These are phyloP conservation scores for Bos indicus DNA, from an alignment of 2,113 vertebrate genomes.

Conservation along the genomic window DNA sequence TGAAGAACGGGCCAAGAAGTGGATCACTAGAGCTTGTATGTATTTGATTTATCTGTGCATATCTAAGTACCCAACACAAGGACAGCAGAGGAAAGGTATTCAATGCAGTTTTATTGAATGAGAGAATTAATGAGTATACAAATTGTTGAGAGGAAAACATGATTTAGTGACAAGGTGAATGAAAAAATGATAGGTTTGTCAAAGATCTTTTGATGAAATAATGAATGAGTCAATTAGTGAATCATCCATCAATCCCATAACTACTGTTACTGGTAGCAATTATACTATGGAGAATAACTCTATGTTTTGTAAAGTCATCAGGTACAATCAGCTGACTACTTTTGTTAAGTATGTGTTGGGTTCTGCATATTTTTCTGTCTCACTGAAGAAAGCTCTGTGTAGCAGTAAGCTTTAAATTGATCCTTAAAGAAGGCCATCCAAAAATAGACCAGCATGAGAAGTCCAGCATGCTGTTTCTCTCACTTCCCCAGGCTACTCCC, in stretches of 20 bases:
- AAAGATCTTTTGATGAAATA: neutral
- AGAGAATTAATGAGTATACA: neutral
- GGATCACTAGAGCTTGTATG: neutral
- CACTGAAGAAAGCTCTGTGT: constrained; percentile 31
- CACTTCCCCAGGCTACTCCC: constrained; percentile 27
- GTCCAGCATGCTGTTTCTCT: neutral
- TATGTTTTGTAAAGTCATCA: neutral
- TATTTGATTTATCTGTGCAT: neutral
- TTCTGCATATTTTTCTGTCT: constrained; percentile 33
- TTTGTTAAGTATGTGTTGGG: neutral
- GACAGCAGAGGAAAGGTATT: neutral
- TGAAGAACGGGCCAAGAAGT: neutral
- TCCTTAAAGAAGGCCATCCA: constrained; percentile 43
- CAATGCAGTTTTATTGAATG: neutral
- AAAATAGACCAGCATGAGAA: constrained; percentile 37
- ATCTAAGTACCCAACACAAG: neutral
- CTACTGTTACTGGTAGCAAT: neutral
- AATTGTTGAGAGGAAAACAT: neutral
- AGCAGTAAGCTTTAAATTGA: constrained; percentile 35
- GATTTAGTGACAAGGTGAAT: neutral
- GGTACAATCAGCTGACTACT: neutral
- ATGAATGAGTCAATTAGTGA: neutral
- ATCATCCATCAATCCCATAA: neutral
- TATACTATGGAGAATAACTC: neutral
- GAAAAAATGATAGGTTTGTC: neutral